Evolutionary conservation across 1,140 invertebrate species (phyloP).

Genomic region (Aphis gossypii): DNA sequence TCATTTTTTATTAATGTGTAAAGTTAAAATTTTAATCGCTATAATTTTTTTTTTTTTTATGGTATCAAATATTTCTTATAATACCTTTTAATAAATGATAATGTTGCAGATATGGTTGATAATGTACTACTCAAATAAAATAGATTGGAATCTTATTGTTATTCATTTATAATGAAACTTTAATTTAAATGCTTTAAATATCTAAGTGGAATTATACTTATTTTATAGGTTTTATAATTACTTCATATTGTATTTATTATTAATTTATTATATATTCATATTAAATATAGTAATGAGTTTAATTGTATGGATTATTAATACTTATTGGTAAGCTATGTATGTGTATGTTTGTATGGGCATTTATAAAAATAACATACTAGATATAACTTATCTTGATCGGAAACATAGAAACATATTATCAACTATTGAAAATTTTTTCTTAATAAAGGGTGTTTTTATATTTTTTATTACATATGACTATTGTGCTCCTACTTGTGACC

Average conservation of each 20-base stretch:
- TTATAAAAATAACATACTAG: neutral
- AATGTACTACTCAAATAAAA: neutral
- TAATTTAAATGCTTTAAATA: too few relatives aligned
- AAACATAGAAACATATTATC: neutral
- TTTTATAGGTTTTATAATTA: neutral
- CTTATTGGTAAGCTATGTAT: neutral
- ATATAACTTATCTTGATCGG: neutral
- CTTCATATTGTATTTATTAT: neutral
- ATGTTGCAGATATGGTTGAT: neutral
- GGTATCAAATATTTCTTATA: too few relatives aligned
- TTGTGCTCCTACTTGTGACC: neutral
- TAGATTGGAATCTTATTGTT: neutral
- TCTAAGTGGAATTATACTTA: neutral
- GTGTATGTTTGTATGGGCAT: neutral
- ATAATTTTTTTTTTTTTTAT: too few relatives aligned
- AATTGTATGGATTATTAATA: neutral
- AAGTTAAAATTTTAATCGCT: neutral
- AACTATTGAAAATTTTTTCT: neutral
- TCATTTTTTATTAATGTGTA: neutral
- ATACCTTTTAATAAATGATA: too few relatives aligned
- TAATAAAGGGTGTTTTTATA: neutral
- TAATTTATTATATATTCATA: neutral
- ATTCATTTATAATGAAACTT: neutral
- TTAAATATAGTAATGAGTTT: neutral
- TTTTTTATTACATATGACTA: neutral